phyloP scores from a whole-genome alignment of 2,113 vertebrate genomes.

The Saccopteryx leptura region DNA sequence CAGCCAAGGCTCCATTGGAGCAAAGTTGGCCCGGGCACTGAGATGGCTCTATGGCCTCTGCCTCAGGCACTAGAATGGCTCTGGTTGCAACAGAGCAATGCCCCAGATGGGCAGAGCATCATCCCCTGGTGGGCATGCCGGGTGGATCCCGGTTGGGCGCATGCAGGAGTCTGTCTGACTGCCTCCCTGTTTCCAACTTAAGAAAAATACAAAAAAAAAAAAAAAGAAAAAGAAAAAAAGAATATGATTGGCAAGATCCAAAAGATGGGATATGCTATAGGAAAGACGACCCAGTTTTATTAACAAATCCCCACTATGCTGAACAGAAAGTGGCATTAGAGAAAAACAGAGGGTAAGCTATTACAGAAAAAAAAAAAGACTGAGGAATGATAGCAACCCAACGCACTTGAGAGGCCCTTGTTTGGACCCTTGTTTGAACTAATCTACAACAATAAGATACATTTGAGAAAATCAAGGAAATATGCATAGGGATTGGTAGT shows the following conservation, averaged over 20 bases:
- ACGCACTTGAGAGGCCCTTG: neutral
- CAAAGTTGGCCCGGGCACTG: too few relatives aligned
- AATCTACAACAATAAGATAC: neutral
- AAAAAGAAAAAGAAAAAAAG: neutral
- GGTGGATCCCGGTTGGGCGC: too few relatives aligned
- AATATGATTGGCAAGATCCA: neutral
- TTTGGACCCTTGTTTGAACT: neutral
- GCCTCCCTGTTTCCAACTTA: too few relatives aligned
- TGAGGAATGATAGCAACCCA: neutral
- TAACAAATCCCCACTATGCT: neutral
- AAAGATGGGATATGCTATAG: neutral
- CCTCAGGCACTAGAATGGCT: too few relatives aligned
- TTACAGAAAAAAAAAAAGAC: neutral
- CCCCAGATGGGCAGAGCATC: too few relatives aligned
- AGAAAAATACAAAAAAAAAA: too few relatives aligned
- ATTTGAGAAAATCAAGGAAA: constrained; percentile 14
- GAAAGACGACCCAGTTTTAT: constrained; percentile 9
- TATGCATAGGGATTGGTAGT: neutral
- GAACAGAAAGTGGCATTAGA: neutral
- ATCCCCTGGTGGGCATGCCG: too few relatives aligned
- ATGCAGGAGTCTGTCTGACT: too few relatives aligned
- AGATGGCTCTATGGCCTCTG: too few relatives aligned
- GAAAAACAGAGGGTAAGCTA: neutral
- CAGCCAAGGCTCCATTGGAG: too few relatives aligned
- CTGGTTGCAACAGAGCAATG: too few relatives aligned